Base-by-base conservation (phyloP, 2,113 vertebrate genomes). In the Cisticola juncidis region DNA sequence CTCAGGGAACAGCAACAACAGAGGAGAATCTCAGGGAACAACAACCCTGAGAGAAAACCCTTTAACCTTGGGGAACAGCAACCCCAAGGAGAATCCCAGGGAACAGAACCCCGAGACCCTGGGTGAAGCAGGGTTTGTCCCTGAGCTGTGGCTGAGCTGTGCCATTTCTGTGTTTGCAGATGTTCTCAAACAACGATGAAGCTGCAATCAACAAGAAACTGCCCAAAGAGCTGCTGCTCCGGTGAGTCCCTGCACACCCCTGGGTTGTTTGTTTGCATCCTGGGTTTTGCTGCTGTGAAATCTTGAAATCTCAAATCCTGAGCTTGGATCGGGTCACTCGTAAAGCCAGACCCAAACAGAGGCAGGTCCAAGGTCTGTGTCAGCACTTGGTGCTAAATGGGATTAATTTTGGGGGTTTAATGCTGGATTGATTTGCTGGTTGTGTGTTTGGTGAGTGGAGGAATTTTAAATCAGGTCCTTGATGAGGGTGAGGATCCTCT, bases 131-230 rank as follows among this genome's bases (percentile, higher is more conserved):
- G n/a, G 14, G 9, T 66, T 57, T 56, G 24, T 60, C 65, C 38
- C 44, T 33, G 40, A 17, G 6, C 0, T 1, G 11, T 4, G 38
- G 10, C 54, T 95, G 14, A 97, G 15, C 8, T 22, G 9, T 87
- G 29, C 62, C 21, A 0, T 90, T 22, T 38, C 11, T 45, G 17
- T 58, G 58, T 90, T 97, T 97, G 56, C 98, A 99, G 99, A 99
- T 99, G 99, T 99, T 99, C 98, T 99, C 99, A 96, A 99, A 99
- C 98, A 99, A 98, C 2, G 99, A 99, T 33, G 99, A 99, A 97
- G 99, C 99, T 57, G 98, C 98, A 71, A 99, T 99, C 98, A 99
- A 99, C 97, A 99, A 99, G 96, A 99, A 99, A 96, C 98, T 99
- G 94, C 99, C 99, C 12, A 99, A 99, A 97, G 99, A 99, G 96